Percentiles rank a stretch among this genome's conserved stretches.
Conservation (phyloP, 2,888 invertebrate genomes). For the Nephrocerus scutellatus region DNA sequence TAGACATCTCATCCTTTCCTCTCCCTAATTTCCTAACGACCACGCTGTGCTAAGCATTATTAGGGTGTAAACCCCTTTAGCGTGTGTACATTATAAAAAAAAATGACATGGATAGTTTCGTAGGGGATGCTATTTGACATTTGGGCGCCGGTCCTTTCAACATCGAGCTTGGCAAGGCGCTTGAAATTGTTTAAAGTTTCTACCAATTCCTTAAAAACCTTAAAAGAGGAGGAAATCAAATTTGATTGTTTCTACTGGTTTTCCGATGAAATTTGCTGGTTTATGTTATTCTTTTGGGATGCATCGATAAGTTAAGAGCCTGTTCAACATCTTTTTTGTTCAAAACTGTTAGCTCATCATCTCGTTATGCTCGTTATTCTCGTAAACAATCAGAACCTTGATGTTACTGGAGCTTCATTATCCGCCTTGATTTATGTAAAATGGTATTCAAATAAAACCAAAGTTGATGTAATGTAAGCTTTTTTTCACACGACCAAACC, state of each 20-base stretch:
- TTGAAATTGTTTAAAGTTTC: constrained; percentile 28
- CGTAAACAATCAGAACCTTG: constrained; percentile 27
- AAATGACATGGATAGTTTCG: constrained; percentile 38
- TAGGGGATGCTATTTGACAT: constrained; percentile 35
- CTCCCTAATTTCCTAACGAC: too few relatives aligned
- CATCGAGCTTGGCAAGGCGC: constrained; percentile 30
- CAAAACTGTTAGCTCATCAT: constrained; percentile 39
- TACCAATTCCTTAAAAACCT: too few relatives aligned
- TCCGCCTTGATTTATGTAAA: constrained; percentile 32
- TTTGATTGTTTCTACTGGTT: constrained; percentile 27
- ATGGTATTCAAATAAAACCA: constrained; percentile 26
- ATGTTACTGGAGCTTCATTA: constrained; percentile 29
- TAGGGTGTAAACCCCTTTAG: too few relatives aligned
- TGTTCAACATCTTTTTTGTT: constrained; percentile 31
- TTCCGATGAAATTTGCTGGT: constrained; percentile 27
- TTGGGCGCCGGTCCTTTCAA: constrained; percentile 29
- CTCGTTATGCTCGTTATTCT: constrained; percentile 32
- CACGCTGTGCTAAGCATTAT: too few relatives aligned
- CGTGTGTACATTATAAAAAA: too few relatives aligned
- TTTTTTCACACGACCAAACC: too few relatives aligned
- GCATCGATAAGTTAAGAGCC: constrained; percentile 34
- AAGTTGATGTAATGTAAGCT: too few relatives aligned
- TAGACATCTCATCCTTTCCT: too few relatives aligned
- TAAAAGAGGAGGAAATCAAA: too few relatives aligned
- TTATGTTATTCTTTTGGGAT: constrained; percentile 31